Percentiles rank a stretch among this genome's conserved stretches.
phyloP scores from a whole-genome alignment of 2,888 invertebrate genomes.

The Cosmopolites sordidus region DNA sequence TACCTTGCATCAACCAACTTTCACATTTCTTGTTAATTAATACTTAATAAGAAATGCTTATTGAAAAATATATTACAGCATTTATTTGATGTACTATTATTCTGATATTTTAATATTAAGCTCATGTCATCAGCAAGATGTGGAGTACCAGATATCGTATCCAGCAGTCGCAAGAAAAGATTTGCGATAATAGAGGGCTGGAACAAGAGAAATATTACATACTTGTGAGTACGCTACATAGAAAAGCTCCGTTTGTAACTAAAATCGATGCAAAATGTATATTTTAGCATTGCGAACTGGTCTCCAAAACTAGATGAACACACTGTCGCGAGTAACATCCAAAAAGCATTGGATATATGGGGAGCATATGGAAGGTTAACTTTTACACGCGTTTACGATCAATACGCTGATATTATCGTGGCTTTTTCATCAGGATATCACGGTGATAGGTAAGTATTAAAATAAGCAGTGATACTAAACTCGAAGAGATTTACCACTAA shows the following conservation, averaged over 20 bases:
- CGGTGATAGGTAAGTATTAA: conserved; percentile 57
- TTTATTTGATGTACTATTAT: too few species aligned
- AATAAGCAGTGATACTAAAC: too few species aligned
- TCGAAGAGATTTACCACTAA: too few species aligned
- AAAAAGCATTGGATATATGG: conserved; percentile 64
- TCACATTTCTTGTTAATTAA: too few species aligned
- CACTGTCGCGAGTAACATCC: conserved; percentile 56
- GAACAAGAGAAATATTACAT: conserved; percentile 63
- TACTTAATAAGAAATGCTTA: too few species aligned
- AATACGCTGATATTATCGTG: conserved; percentile 69
- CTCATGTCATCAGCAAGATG: conserved; percentile 64
- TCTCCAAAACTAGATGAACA: conserved; percentile 57
- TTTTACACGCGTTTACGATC: conserved; percentile 51
- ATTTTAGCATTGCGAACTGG: conserved; percentile 64
- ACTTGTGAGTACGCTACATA: conserved; percentile 64
- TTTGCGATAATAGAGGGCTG: conserved; percentile 63
- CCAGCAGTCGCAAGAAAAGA: conserved; percentile 51
- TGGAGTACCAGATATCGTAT: conserved; percentile 65
- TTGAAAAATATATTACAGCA: too few species aligned
- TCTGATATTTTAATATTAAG: too few species aligned
- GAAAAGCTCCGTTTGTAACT: too few species aligned
- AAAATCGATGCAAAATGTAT: too few species aligned
- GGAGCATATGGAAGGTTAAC: conserved; percentile 60
- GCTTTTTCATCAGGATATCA: conserved; percentile 66
- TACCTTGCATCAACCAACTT: too few species aligned